Evolutionary conservation across 1,140 invertebrate genomes (phyloP), one percentile per base, ranked within the genome.

Genomic region (Bombus huntii): DNA sequence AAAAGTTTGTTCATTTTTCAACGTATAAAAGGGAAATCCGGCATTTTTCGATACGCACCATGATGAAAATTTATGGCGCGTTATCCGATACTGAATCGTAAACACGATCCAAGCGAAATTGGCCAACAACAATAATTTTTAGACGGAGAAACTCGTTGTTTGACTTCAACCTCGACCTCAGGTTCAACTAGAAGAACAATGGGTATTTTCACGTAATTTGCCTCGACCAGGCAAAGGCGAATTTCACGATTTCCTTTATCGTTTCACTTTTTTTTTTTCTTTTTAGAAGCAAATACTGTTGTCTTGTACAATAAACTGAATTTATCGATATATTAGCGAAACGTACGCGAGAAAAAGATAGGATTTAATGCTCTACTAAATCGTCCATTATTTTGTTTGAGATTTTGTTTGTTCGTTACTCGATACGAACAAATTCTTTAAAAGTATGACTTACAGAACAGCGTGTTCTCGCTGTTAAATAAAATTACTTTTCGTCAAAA

Each of bases 91-190:
- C 13, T 0, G 53, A 66, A 65, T 78, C 37, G 28, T 65, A 34
- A 8, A 44, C 37, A 15, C 39, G 31, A 31, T 31, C 15, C 5
- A 39, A 70, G 37, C 12, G 34, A 34, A 68, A 37, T 66, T 31
- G 57, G 28, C 34, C 5, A 53, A 71, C 28, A 37, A 28, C 5
- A n/a, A n/a, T 4, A 2, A 57, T 81, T 59, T 72, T 72, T 57
- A 28, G 22, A 81, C 2, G 25, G 78, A 57, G 66, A 81, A 72
- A 81, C 68, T 57, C 34, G 78, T 66, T 28, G 66, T 37, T 47
- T 1, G 10, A n/a, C 42, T 79, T 47, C 42, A 70, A 72, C 34
- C 78, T 47, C 34, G 44, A 39, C 68, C 25, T 72, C 66, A 2
- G 42, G 22, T 57, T 71, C 37, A 9, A 71, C 34, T 0, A 13